Percentiles rank a stretch among this genome's conserved stretches.
phyloP scores from a whole-genome alignment of 2,113 vertebrate species.

The Saccopteryx bilineata region DNA sequence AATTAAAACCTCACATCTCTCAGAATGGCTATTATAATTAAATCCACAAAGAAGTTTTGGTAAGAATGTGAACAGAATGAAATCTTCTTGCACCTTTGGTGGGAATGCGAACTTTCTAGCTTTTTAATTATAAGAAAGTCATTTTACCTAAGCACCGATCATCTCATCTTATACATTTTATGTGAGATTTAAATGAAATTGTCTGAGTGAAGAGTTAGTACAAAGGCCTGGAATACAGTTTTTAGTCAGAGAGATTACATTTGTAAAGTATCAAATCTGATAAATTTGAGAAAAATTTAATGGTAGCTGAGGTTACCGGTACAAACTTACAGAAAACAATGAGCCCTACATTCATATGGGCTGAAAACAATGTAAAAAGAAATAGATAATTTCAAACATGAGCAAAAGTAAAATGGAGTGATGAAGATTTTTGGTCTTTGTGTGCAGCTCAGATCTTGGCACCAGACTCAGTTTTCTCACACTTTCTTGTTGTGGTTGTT shows the following conservation, averaged over 20 bases:
- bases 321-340: not conserved
- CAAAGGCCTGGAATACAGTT: not conserved
- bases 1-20: no score
- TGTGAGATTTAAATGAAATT: conserved; percentile 2
- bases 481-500: not conserved
- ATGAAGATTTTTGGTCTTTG: not conserved
- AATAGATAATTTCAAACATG: not conserved
- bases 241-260: not conserved
- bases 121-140: not conserved
- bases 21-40: no score
- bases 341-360: not conserved
- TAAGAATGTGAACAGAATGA: no score
- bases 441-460: not conserved
- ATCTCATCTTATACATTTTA: conserved; percentile 5
- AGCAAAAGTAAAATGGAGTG: not conserved
- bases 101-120: not conserved
- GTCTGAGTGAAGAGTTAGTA: not conserved
- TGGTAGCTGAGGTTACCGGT: not conserved
- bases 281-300: not conserved
- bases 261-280: not conserved
- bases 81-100: no score
- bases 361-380: not conserved
- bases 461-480: not conserved
- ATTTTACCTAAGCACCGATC: not conserved
- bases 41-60: no score